phyloP scores from a whole-genome alignment of 2,888 invertebrate species.

The Octodonta nipae region DNA sequence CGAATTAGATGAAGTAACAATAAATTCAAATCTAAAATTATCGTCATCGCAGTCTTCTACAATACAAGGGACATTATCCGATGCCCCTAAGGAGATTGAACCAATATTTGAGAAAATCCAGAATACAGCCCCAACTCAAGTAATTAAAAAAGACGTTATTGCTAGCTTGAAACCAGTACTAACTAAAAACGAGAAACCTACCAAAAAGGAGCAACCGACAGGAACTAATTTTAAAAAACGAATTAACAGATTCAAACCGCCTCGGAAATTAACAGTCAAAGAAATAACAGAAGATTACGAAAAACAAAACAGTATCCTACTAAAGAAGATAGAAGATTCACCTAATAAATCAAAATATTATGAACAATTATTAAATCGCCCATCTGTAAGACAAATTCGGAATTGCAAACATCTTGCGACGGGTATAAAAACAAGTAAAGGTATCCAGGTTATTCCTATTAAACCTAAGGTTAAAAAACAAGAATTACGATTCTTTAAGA shows the following conservation, averaged over 20 bases:
- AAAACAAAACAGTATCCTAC: slow-evolving; percentile 22
- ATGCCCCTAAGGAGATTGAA: no score
- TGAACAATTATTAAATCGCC: slow-evolving; percentile 23
- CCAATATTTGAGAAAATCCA: no score
- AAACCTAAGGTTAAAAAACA: slow-evolving; percentile 8
- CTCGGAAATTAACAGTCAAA: slow-evolving; percentile 20
- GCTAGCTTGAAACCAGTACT: no score
- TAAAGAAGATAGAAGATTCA: slow-evolving; percentile 19
- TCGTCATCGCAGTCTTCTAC: no score
- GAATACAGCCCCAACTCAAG: no score
- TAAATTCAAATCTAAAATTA: no score
- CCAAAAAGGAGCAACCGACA: no score
- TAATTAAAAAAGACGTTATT: no score
- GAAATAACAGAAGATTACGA: slow-evolving; percentile 25
- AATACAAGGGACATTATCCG: no score
- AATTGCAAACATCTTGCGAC: slow-evolving; percentile 23
- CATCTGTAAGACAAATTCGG: slow-evolving; percentile 27
- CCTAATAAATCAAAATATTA: slow-evolving; percentile 19
- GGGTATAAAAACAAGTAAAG: slow-evolving; percentile 22
- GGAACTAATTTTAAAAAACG: no score
- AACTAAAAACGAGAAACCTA: no score
- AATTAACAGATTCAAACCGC: slow-evolving; percentile 17
- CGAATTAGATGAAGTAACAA: no score
- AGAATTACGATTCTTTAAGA: slow-evolving; percentile 5
- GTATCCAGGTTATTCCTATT: slow-evolving; percentile 20